Base-by-base conservation (phyloP, 2,888 invertebrate species). In the Zaprionus obscuricornis region DNA sequence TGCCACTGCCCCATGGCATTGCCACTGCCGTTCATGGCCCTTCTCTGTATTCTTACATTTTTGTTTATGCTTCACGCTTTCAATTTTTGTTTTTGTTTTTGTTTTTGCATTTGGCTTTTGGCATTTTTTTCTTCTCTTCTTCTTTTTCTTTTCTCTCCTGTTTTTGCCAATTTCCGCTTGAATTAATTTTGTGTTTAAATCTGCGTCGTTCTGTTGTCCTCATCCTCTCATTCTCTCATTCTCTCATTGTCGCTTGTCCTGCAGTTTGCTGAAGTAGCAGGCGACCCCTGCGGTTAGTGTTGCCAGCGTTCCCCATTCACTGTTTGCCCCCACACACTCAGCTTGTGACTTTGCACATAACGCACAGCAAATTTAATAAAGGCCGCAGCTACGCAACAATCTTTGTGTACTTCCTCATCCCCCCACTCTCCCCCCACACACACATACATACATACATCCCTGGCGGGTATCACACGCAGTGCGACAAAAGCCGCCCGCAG, bases 31-130 rank as follows among this genome's bases (percentile, higher is more conserved):
- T 24, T 29, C 27, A 17, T 10, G 27, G 27, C 16, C 10, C 8
- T 17, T 34, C 10, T 18, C 36, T 24, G 18, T 16, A 31, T n/a
- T n/a, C n/a, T n/a, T n/a, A 54, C 46, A 51, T 55, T 77, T 64
- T 75, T 75, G 81, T 86, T 86, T 75, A 74, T 85, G 78, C 87
- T 87, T 82, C 71, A 79, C 87, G 88, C 82, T 82, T 86, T 86
- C 66, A 55, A 67, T 69, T 83, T 67, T 69, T n/a, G n/a, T 57
- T 64, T 78, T 81, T 77, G 68, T 45, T 51, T 62, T 67, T n/a
- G n/a, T n/a, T n/a, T n/a, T n/a, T n/a, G n/a, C n/a, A n/a, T n/a
- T n/a, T n/a, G n/a, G 54, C 18, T 20, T 10, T 18, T 24, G 18
- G 39, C 18, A 29, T 49, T 39, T 36, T 26, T 42, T 22, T 49